Evolutionary conservation across 2,797 vertebrate species (phyloP).

Genomic region (Phalanger gymnotis): DNA sequence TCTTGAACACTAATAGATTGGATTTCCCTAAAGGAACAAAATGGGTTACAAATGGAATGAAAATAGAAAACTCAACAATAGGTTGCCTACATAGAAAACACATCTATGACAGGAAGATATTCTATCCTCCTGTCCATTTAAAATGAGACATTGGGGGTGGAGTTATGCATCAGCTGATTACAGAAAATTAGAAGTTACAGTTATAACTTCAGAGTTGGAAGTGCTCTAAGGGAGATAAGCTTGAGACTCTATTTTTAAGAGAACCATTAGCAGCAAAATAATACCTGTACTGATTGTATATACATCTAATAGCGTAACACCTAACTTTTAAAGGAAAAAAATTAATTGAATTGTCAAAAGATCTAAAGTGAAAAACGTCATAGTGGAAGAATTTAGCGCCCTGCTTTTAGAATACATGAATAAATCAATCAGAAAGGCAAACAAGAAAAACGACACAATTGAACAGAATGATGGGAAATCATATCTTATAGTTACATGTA

Average conservation of each 20-base stretch:
- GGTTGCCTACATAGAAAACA: background rate
- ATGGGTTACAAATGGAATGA: background rate
- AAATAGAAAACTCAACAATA: background rate
- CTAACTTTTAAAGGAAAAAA: background rate
- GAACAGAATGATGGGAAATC: background rate
- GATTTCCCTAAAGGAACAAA: background rate
- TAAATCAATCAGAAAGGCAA: background rate
- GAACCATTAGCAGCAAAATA: background rate
- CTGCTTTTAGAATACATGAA: background rate
- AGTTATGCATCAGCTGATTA: background rate
- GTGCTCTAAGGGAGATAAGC: background rate
- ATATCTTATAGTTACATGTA: background rate
- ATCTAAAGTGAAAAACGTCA: background rate
- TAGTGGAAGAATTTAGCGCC: background rate
- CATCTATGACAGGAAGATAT: background rate
- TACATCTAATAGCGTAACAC: background rate
- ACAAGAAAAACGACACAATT: background rate
- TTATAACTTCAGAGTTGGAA: background rate
- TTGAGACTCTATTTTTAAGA: background rate
- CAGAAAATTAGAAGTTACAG: background rate
- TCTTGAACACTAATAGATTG: background rate
- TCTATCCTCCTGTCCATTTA: background rate
- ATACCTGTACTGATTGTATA: background rate
- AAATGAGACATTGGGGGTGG: background rate
- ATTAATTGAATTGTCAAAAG: background rate